Evolutionary conservation across 2,797 vertebrate species (phyloP).

Genomic region (Sus cebifrons): DNA sequence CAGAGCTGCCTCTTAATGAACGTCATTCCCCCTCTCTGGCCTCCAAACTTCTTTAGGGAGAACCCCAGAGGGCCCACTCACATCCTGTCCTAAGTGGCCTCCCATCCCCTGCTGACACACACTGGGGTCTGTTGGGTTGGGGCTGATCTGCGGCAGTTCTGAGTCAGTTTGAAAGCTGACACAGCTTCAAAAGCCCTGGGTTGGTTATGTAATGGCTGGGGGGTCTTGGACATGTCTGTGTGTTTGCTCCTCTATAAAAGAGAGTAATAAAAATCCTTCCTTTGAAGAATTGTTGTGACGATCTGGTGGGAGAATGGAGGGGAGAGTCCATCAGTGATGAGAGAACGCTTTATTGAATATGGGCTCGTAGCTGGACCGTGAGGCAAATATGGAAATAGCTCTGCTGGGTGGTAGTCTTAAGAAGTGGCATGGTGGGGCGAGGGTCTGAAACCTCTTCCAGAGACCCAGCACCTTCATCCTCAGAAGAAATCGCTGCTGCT

Average conservation of each 20-base stretch:
- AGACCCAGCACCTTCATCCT: neutral
- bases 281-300: neutral
- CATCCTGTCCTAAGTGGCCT: neutral
- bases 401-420: neutral
- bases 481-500: neutral
- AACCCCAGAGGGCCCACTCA: neutral
- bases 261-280: neutral
- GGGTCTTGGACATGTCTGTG: neutral
- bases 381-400: neutral
- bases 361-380: accelerated
- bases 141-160: accelerated
- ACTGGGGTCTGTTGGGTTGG: neutral
- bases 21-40: neutral
- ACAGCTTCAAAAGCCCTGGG: neutral
- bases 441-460: neutral
- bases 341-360: accelerated
- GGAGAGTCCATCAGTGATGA: neutral
- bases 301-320: neutral
- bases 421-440: accelerated
- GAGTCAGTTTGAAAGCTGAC: neutral
- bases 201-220: neutral
- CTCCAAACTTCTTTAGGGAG: neutral
- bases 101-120: too few relatives aligned
- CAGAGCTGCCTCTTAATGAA: neutral
- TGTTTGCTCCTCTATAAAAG: neutral